phyloP scores from a whole-genome alignment of 2,888 invertebrate genomes.

The Eulithis prunata region DNA sequence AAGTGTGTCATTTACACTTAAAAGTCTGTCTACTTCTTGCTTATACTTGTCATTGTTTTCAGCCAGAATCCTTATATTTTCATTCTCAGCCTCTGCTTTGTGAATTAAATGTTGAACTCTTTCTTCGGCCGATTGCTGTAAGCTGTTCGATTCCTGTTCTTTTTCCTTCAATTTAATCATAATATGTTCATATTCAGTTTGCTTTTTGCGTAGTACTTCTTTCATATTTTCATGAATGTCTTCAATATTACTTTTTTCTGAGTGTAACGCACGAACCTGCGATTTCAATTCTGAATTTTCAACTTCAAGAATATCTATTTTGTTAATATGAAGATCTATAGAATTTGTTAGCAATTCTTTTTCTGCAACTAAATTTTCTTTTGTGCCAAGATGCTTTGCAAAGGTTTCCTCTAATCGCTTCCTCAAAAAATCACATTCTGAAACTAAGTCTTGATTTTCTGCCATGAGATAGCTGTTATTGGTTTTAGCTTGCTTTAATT shows the following conservation, averaged over 20 bases:
- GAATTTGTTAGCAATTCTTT: slow-evolving; percentile 24
- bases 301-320: slow-evolving; percentile 12
- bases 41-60: slow-evolving; percentile 13
- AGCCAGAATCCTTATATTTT: slow-evolving; percentile 31
- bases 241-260: slow-evolving; percentile 12
- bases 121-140: slow-evolving; percentile 2
- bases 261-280: slow-evolving; percentile 6
- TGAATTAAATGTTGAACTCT: slow-evolving; percentile 7
- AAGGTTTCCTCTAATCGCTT: slow-evolving; percentile 13
- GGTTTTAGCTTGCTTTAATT: slow-evolving; percentile 23
- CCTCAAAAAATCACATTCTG: slow-evolving; percentile 13
- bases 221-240: slow-evolving; percentile 8
- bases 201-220: slow-evolving; percentile 6
- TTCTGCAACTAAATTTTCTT: slow-evolving; percentile 23
- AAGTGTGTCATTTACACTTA: slow-evolving; percentile 37
- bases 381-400: slow-evolving; percentile 9
- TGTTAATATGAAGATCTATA: slow-evolving; percentile 17
- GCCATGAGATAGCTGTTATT: slow-evolving; percentile 19
- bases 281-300: slow-evolving; percentile 9
- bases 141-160: slow-evolving; percentile 26
- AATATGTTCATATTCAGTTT: slow-evolving; percentile 25
- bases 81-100: slow-evolving; percentile 10
- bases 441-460: slow-evolving; percentile 24
- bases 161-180: slow-evolving; percentile 33
- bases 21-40: slow-evolving; percentile 20